A percentile compares a stretch with the other conserved stretches of the same genome.
Conservation (phyloP, 1,140 invertebrate species). For the Geopemphigus sp. region DNA sequence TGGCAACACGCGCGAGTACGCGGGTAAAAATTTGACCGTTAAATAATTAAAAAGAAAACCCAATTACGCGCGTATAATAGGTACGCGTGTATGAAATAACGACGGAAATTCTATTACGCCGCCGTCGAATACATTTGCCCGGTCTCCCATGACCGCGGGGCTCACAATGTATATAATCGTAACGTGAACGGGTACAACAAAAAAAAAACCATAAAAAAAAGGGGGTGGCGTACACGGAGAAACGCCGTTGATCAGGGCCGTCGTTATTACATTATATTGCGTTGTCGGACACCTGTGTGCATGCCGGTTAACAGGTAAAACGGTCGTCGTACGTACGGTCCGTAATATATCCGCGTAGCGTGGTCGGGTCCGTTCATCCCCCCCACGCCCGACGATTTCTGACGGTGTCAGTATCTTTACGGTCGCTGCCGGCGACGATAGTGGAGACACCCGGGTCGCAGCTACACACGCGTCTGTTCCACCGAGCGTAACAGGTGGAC, state of each 20-base stretch:
- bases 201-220: no score
- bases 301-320: slow-evolving; percentile 36
- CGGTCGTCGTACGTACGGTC: not conserved
- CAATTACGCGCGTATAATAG: no score
- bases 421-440: slow-evolving; percentile 25
- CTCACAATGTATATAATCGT: not conserved
- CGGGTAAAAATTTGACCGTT: no score
- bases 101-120: no score
- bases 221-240: slow-evolving; percentile 17
- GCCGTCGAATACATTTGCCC: not conserved
- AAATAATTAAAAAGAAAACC: no score
- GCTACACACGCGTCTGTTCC: no score
- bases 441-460: not conserved
- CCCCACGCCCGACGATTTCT: slow-evolving; percentile 11
- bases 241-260: slow-evolving; percentile 24
- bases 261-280: slow-evolving; percentile 2
- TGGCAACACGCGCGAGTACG: no score
- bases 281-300: slow-evolving; percentile 30
- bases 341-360: no score
- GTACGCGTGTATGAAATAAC: no score
- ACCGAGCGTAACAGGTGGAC: no score
- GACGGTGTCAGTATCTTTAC: slow-evolving; percentile 30
- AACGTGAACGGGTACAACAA: no score
- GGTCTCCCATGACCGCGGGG: slow-evolving; percentile 35
- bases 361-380: not conserved